Conservation (phyloP, 2,888 invertebrate species). For the Trissolcus japonicus region DNA sequence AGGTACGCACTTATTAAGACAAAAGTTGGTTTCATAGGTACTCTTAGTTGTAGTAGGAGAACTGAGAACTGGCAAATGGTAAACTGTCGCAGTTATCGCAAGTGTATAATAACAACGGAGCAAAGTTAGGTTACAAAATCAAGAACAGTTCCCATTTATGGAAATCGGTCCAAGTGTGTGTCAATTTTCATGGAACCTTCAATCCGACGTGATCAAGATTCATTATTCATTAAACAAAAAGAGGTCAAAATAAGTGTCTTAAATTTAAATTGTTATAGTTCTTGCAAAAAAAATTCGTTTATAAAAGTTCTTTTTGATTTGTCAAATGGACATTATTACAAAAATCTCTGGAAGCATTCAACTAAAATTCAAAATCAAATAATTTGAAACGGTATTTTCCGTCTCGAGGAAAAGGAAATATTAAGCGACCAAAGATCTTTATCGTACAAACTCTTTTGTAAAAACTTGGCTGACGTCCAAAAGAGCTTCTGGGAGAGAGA, state of each 20-base stretch:
- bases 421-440: background rate
- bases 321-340: background rate
- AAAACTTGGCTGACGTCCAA: constrained; percentile 5
- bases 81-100: constrained; percentile 29
- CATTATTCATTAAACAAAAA: background rate
- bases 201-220: background rate
- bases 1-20: constrained; percentile 15
- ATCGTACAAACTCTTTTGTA: background rate
- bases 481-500: background rate
- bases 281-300: background rate
- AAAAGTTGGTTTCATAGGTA: constrained; percentile 23
- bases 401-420: background rate
- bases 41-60: constrained; percentile 13
- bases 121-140: constrained; percentile 22
- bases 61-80: constrained; percentile 20
- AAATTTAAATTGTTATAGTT: background rate
- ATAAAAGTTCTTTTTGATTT: background rate
- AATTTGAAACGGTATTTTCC: background rate
- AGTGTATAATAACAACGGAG: constrained; percentile 22
- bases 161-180: constrained; percentile 7
- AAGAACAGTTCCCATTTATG: constrained; percentile 14
- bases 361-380: background rate
- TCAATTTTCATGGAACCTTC: background rate
- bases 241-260: background rate
- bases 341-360: too few relatives aligned